phyloP scores from a whole-genome alignment of 2,888 invertebrate species.

The Drosophila mercatorum region DNA sequence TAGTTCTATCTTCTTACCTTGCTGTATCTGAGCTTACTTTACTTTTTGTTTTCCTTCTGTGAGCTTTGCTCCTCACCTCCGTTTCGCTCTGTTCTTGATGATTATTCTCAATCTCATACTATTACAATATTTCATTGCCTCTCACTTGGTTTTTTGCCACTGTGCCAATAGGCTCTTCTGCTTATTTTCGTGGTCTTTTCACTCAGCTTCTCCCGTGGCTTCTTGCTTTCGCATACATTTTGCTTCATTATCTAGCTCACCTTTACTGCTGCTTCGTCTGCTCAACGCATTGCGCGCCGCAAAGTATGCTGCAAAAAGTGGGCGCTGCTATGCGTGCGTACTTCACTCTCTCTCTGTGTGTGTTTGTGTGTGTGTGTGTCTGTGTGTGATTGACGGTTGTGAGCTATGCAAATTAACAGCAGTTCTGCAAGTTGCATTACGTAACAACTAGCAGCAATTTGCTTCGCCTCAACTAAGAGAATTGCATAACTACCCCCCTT shows the following conservation, averaged over 20 bases:
- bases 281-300: not conserved
- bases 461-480: constrained; percentile 20
- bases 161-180: not conserved
- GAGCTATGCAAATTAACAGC: constrained; percentile 44
- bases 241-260: constrained; percentile 1
- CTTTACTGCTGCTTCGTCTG: not conserved
- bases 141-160: not conserved
- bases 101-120: not conserved
- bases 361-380: not conserved
- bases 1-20: not conserved
- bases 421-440: constrained; percentile 33
- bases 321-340: not conserved
- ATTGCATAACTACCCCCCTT: constrained; percentile 31
- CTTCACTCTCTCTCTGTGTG: not conserved
- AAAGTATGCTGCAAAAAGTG: constrained; percentile 15
- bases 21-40: no score
- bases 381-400: constrained; percentile 10
- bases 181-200: not conserved
- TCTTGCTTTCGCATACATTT: not conserved
- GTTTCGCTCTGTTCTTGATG: not conserved
- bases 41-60: no score
- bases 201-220: not conserved
- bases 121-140: not conserved
- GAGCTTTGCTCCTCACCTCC: not conserved
- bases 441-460: constrained; percentile 47